Evolutionary conservation across 2,888 invertebrate genomes (phyloP), one percentile per base, ranked within the genome.

Genomic region (Tortricodes alternella): DNA sequence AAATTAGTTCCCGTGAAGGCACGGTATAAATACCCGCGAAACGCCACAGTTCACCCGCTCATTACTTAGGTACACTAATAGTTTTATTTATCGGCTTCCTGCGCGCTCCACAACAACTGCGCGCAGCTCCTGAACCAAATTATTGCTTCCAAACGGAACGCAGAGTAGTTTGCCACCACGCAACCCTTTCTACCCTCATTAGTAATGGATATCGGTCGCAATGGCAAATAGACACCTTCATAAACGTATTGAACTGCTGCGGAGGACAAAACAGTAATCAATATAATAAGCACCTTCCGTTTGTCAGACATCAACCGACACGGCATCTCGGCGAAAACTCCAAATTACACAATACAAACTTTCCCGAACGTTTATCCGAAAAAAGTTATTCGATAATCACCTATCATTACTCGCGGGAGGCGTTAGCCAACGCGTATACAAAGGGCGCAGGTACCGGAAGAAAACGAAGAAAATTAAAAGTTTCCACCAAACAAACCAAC

Each of bases 1-100:
- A 90, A 90, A 89, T 89, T 88, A 87, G 85, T 88, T 90, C 84
- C 76, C 76, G 88, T 75, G 83, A 89, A 89, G 80, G 81, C 83
- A 83, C 76, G 83, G 81, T 88, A 88, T 89, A 85, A 89, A 89
- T 89, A 89, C 81, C 71, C 83, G 82, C 80, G 76, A 86, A 85
- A 82, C 82, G 76, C 72, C 78, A 37, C 55, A 76, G 75, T 69
- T 76, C 81, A 77, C 74, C 78, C 72, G 82, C 83, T 85, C 86
- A 85, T 86, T 87, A 85, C 85, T 76, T 78, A 50, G 44, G 56
- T 50, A 56, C 56, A 79, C 87, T 84, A 83, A 87, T 84, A 88
- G 86, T 83, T 85, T 83, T 82, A 85, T 83, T 84, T 83, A 85
- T 81, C 74, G 80, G 74, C 77, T 83, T 85, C 85, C 85, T 82